phyloP scores from a whole-genome alignment of 2,888 invertebrate species.

The Cryptocephalus primarius region DNA sequence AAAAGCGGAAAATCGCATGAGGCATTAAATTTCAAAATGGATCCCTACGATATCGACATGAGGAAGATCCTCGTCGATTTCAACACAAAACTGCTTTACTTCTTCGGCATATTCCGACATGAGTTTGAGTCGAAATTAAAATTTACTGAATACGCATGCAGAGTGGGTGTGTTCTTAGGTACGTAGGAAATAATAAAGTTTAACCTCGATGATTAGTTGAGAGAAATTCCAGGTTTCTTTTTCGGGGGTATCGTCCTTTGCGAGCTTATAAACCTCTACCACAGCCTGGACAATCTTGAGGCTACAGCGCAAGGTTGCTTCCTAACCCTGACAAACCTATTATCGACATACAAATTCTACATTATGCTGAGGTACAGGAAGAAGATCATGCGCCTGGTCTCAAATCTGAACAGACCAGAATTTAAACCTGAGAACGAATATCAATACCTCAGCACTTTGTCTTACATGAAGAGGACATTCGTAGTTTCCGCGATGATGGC shows the following conservation, averaged over 20 bases:
- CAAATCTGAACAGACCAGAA: constrained; percentile 5
- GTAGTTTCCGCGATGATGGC: constrained; percentile 2
- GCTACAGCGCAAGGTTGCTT: constrained; percentile 22
- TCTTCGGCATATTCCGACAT: no score
- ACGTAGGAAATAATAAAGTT: no score
- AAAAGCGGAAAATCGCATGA: no score
- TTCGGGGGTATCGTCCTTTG: constrained; percentile 38
- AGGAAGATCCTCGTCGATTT: no score
- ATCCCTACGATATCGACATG: no score
- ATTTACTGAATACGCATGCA: no score
- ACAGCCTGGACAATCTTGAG: constrained; percentile 32
- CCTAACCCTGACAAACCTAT: constrained; percentile 23
- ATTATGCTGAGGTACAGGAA: constrained; percentile 5
- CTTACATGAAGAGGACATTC: constrained; percentile 4
- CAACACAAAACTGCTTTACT: no score
- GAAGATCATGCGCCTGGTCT: constrained; percentile 1
- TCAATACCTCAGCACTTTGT: constrained; percentile 1
- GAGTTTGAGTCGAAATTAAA: no score
- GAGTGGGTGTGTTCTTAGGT: no score
- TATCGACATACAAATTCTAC: constrained; percentile 8
- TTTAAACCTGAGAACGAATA: constrained; percentile 4
- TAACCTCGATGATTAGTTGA: no score
- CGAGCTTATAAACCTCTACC: constrained; percentile 39
- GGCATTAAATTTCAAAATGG: no score
- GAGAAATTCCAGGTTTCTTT: constrained; percentile 9